Conservation (phyloP, 2,797 vertebrate genomes). For the Thalassophryne amazonica region DNA sequence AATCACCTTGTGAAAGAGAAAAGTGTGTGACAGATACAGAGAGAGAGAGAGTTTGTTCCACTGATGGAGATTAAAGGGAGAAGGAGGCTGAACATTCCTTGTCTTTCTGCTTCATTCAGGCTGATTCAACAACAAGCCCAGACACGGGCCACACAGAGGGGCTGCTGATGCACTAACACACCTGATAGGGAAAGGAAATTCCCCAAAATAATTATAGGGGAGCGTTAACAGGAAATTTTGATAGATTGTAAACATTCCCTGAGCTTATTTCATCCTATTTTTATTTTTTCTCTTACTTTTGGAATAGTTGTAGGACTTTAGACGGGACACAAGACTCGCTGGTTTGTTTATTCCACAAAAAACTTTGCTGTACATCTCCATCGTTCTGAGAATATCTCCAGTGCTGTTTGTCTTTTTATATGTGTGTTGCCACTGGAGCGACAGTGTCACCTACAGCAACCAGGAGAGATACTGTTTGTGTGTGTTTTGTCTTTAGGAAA, state of each 20-base stretch:
- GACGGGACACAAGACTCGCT: too few species aligned
- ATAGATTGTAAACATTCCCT: constrained; percentile 20
- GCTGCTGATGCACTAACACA: constrained; percentile 31
- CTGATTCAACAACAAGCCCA: constrained; percentile 52
- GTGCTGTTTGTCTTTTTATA: too few species aligned
- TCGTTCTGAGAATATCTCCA: too few species aligned
- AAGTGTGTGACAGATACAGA: constrained; percentile 4
- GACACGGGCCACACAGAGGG: constrained; percentile 25
- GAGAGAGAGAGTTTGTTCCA: constrained; percentile 57
- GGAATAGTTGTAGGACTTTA: constrained; percentile 12
- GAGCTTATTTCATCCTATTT: constrained; percentile 19
- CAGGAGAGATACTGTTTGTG: too few species aligned
- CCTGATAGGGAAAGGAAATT: constrained; percentile 47
- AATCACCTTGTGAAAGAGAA: constrained; percentile 51
- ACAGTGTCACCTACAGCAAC: too few species aligned
- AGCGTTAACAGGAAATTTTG: constrained; percentile 16
- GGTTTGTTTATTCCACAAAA: too few species aligned
- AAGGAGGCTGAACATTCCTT: constrained; percentile 51
- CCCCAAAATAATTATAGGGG: constrained; percentile 29
- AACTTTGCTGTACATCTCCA: too few species aligned
- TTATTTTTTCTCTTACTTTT: constrained; percentile 5
- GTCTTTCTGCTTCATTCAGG: constrained; percentile 55
- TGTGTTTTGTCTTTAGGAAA: too few species aligned
- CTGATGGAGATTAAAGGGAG: constrained; percentile 69
- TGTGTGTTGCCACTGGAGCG: too few species aligned